phyloP scores from a whole-genome alignment of 1,140 invertebrate species.

The Orchesella cincta region DNA sequence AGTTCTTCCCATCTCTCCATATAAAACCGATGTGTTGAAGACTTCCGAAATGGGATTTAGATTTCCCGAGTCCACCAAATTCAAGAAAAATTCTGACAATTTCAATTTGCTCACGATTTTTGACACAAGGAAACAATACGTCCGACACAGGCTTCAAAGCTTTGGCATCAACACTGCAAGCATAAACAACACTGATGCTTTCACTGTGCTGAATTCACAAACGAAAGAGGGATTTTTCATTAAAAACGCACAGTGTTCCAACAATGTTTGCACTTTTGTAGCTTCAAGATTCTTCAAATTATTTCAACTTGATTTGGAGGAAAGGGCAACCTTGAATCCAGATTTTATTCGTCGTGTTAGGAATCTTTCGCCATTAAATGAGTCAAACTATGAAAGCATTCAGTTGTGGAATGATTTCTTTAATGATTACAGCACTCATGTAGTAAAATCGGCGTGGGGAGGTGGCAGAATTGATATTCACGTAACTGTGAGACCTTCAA shows the following conservation, averaged over 20 bases:
- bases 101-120: neutral
- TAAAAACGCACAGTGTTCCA: neutral
- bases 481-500: neutral
- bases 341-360: neutral
- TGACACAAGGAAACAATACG: neutral
- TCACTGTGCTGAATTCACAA: neutral
- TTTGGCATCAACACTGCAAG: neutral
- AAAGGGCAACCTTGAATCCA: neutral
- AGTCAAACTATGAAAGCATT: constrained; percentile 17
- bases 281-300: neutral
- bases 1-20: neutral
- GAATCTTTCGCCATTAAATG: constrained; percentile 21
- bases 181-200: neutral
- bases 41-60: neutral
- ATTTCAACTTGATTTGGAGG: constrained; percentile 27
- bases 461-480: constrained; percentile 33
- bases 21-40: neutral
- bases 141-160: neutral
- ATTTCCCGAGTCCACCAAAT: neutral
- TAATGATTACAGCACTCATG: constrained; percentile 32
- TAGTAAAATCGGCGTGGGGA: constrained; percentile 29
- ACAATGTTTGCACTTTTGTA: neutral
- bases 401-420: constrained; percentile 32
- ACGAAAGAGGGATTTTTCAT: neutral
- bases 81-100: neutral